These are phyloP conservation scores for Epinotia nisella DNA, from an alignment of 2,888 invertebrate genomes.

Conservation along the genomic window DNA sequence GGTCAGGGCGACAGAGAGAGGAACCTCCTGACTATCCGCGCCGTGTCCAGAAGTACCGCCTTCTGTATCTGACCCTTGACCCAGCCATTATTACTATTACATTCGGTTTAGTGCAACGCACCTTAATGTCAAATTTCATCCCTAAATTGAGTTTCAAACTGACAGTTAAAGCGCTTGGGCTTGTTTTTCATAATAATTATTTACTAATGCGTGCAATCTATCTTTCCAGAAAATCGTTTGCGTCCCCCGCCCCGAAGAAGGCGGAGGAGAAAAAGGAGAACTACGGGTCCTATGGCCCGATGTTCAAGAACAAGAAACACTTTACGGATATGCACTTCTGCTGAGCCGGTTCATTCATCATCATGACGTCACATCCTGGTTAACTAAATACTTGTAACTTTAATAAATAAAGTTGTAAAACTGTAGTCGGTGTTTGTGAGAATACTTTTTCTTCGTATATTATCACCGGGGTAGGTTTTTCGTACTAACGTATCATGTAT, in stretches of 20 bases:
- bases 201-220: not conserved
- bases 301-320: constrained; percentile 89
- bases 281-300: constrained; percentile 89
- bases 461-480: constrained; percentile 55
- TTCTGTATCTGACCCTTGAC: no score
- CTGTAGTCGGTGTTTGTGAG: constrained; percentile 53
- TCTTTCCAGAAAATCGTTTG: constrained; percentile 65
- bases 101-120: no score
- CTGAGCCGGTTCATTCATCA: constrained; percentile 67
- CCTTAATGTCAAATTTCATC: no score
- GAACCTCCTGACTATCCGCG: no score
- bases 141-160: no score
- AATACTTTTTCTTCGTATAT: constrained; percentile 48
- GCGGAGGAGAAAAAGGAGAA: constrained; percentile 76
- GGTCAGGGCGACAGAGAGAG: no score
- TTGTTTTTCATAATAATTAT: not conserved
- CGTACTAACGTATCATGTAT: constrained; percentile 62
- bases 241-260: constrained; percentile 65
- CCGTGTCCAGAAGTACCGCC: no score
- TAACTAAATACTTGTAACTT: constrained; percentile 34
- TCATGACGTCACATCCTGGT: constrained; percentile 33
- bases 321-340: constrained; percentile 90
- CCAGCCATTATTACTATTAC: no score
- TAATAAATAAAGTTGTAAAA: constrained; percentile 37
- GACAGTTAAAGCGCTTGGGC: no score